Evolutionary conservation across 2,113 vertebrate genomes (phyloP).

Genomic region (Carollia perspicillata): DNA sequence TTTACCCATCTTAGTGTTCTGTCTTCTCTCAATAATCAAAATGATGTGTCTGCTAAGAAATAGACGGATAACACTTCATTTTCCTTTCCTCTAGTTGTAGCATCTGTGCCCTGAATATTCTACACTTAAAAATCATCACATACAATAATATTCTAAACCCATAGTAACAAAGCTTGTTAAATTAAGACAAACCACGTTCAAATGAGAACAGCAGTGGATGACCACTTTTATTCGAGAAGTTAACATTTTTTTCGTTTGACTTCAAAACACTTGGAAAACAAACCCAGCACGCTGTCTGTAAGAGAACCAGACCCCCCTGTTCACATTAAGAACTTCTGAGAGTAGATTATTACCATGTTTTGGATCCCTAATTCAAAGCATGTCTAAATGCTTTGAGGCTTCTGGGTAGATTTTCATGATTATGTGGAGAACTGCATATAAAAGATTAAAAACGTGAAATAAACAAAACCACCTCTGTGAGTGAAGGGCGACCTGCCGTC

Average conservation of each 20-base stretch:
- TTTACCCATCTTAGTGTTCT: neutral
- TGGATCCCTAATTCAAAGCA: conserved; percentile 70
- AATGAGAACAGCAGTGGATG: conserved; percentile 40
- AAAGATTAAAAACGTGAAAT: conserved; percentile 43
- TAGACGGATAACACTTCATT: neutral
- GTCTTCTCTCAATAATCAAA: neutral
- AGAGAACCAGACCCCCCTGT: neutral
- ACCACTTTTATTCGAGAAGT: conserved; percentile 47
- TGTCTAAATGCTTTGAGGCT: conserved; percentile 66
- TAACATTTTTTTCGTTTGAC: conserved; percentile 2
- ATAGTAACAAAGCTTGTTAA: conserved; percentile 2
- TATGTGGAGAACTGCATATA: conserved; percentile 7
- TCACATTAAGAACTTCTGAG: conserved; percentile 52
- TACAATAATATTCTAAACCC: conserved; percentile 15
- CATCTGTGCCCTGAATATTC: neutral
- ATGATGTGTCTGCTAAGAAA: neutral
- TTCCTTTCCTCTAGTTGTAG: neutral
- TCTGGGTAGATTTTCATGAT: conserved; percentile 57
- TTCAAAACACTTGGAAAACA: conserved; percentile 62
- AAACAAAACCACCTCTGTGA: conserved; percentile 55
- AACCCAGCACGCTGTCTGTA: conserved; percentile 56
- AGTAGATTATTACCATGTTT: conserved; percentile 52
- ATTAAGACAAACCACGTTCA: conserved; percentile 48
- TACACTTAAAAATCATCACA: neutral
- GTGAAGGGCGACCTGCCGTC: neutral